These are phyloP conservation scores for Corythornis leucogaster DNA, from an alignment of 2,797 vertebrate species.

Conservation along the genomic window DNA sequence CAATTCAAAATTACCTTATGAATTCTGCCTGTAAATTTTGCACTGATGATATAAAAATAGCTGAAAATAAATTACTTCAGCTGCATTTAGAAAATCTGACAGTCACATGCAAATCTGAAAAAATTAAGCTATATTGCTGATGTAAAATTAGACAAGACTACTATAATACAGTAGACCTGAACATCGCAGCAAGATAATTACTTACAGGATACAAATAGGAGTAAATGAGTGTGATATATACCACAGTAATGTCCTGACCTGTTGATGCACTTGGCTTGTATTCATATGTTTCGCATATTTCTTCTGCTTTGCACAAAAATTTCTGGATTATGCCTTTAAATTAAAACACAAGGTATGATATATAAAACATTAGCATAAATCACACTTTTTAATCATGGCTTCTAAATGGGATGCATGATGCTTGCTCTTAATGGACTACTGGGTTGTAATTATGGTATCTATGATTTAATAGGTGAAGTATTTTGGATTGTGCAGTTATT, in stretches of 20 bases:
- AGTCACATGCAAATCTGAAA: not conserved
- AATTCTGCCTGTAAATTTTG: not conserved
- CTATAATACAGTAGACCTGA: not conserved
- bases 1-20: not conserved
- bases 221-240: not conserved
- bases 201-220: not conserved
- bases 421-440: not conserved
- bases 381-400: not conserved
- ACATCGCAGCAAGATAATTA: not conserved
- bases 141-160: not conserved
- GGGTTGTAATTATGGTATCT: not conserved
- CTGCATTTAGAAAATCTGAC: not conserved
- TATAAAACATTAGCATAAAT: not conserved
- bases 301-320: conserved; percentile 1
- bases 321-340: not conserved
- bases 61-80: not conserved
- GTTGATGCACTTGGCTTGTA: conserved; percentile 6
- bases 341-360: not conserved
- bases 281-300: not conserved
- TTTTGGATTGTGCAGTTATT: conserved; percentile 22
- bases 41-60: not conserved
- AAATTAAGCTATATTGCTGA: not conserved
- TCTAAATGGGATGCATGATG: not conserved
- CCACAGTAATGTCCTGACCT: not conserved
- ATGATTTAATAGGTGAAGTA: not conserved